Evolutionary conservation across 2,888 invertebrate genomes (phyloP).

Genomic region (Ormyrus rosae): DNA sequence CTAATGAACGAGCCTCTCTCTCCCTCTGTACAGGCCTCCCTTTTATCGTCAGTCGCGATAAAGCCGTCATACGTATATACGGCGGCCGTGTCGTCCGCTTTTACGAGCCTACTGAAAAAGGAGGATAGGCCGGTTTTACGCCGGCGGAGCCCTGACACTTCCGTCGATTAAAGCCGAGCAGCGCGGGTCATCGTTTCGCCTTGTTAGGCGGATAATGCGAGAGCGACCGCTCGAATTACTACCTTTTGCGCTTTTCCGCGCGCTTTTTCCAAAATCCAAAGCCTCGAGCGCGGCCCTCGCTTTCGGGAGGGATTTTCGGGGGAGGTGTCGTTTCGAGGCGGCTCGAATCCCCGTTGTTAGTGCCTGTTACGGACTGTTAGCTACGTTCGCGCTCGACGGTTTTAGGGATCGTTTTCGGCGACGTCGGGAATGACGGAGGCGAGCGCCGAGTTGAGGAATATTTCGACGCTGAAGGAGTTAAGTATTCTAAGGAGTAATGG

Average conservation of each 20-base stretch:
- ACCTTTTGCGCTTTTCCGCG: background rate
- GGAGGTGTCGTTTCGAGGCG: background rate
- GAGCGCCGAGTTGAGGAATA: no score
- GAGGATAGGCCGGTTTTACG: slow-evolving; percentile 35
- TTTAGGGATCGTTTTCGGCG: no score
- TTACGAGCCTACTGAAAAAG: slow-evolving; percentile 33
- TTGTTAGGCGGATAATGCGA: slow-evolving; percentile 44
- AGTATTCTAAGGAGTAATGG: no score
- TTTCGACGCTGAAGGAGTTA: no score
- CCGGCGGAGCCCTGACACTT: slow-evolving; percentile 34
- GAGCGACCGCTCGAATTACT: slow-evolving; percentile 7
- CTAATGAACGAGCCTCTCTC: slow-evolving; percentile 63
- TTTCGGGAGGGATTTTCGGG: slow-evolving; percentile 2
- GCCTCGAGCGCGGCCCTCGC: background rate
- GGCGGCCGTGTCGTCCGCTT: background rate
- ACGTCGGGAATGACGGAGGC: no score
- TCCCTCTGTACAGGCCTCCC: background rate
- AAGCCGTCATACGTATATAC: slow-evolving; percentile 42
- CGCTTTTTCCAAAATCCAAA: background rate
- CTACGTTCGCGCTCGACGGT: background rate
- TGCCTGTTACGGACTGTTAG: background rate
- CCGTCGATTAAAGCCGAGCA: slow-evolving; percentile 43
- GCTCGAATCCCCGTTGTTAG: background rate
- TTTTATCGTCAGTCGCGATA: slow-evolving; percentile 52
- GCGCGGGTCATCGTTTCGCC: slow-evolving; percentile 33